A percentile compares a stretch with the other conserved stretches of the same genome.
phyloP scores from a whole-genome alignment of 2,888 invertebrate species.

The Ormyrus rosae region DNA sequence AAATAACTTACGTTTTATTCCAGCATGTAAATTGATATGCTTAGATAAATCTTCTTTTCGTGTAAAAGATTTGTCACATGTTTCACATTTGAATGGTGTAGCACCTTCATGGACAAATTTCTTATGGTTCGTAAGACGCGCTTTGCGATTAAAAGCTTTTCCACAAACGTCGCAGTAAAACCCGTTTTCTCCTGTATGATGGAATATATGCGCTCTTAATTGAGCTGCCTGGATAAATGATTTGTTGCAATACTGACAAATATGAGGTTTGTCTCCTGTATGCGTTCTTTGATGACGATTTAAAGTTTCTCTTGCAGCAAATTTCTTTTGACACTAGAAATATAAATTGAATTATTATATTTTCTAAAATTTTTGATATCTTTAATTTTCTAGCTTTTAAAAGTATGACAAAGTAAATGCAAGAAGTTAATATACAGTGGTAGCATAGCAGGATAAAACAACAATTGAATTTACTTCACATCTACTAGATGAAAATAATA shows the following conservation, averaged over 20 bases:
- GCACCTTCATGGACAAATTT: constrained; percentile 82
- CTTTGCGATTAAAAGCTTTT: constrained; percentile 77
- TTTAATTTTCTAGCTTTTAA: too few relatives aligned
- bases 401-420: too few relatives aligned
- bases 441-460: neutral
- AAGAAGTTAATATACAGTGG: neutral
- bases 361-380: constrained; percentile 6
- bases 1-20: constrained; percentile 78
- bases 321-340: constrained; percentile 84
- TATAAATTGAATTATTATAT: constrained; percentile 23
- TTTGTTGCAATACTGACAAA: constrained; percentile 83
- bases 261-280: constrained; percentile 77
- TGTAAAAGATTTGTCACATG: constrained; percentile 80
- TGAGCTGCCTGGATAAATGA: constrained; percentile 92
- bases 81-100: constrained; percentile 78
- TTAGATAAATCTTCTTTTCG: constrained; percentile 81
- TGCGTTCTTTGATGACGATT: constrained; percentile 86
- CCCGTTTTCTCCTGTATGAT: constrained; percentile 84
- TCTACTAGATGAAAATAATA: constrained; percentile 8
- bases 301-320: constrained; percentile 89
- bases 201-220: constrained; percentile 86
- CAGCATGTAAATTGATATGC: constrained; percentile 79
- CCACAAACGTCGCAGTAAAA: constrained; percentile 81
- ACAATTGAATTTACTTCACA: neutral
- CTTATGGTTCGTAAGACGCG: constrained; percentile 78